Evolutionary conservation across 2,113 vertebrate species (phyloP), one percentile per base, ranked within the genome.

Genomic region (Callipepla squamata): DNA sequence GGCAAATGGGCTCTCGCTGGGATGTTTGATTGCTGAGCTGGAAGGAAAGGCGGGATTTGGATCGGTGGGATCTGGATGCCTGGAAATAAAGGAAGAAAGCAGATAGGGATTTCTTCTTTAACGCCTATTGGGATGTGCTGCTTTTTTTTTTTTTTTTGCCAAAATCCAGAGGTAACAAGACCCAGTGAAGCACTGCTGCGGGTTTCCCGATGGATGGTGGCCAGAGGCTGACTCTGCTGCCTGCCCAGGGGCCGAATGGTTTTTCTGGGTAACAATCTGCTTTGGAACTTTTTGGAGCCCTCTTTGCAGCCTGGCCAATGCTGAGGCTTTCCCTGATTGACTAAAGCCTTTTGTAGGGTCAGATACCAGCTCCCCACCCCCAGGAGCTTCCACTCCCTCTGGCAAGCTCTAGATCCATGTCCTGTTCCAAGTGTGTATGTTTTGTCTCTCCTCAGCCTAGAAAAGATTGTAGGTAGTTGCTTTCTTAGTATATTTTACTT

Each of bases 301-400:
- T 50, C 18, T 38, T 42, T 22, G 10, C 61, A 81, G 32, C 73
- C 80, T 67, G 76, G 32, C 36, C 36, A 21, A n/a, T 62, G 67
- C 68, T 69, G 76, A 69, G 68, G 55, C 59, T 95, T 88, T 80
- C 26, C 32, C 58, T 77, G 73, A 13, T 38, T 17, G 36, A 21
- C 13, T 63, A n/a, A 84, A 84, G 86, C 36, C 21, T 18, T 11
- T 17, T 36, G 40, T 47, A 34, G 25, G 30, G 65, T 61, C 63
- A 40, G 28, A 7, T 0, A 44, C 42, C 77, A 62, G 34, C 21
- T 32, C 28, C 48, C 0, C 6, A 8, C 23, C 4, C 20, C 14
- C 10, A 0, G 0, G 18, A 8, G 23, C 28, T 13, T 63, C 17
- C 19, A 18, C n/a, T 30, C 50, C 38, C 10, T 2, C 8, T 7